Base-by-base conservation (phyloP, 1,140 invertebrate genomes). In the Hylyphantes graminicola region DNA sequence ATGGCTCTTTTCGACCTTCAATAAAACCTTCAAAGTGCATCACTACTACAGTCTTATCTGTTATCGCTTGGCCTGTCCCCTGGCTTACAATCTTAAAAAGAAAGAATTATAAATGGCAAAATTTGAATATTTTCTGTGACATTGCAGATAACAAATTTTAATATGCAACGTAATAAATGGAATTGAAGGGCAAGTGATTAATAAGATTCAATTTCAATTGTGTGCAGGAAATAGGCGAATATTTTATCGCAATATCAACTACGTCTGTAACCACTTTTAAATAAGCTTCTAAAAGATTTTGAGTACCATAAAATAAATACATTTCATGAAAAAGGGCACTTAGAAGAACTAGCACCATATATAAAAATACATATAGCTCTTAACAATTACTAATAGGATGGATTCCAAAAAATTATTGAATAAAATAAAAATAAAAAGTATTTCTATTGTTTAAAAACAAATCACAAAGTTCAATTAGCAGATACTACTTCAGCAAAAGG, bases 1-100 rank as follows among this genome's bases (percentile, higher is more conserved):
- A 95, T 0, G 94, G 94, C 85, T 94, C 92, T 80, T 92, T 93
- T 19, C 91, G 88, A 73, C 92, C 92, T 87, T 95, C 94, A 76
- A 93, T 90, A 87, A 93, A 95, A 0, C 91, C 93, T 51, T 93
- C 91, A 87, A 95, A 95, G 87, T 95, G 92, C 13, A 94, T 87
- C 0, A 89, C 91, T 2, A 94, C 92, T 72, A 91, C 88, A 17
- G 91, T 89, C 85, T 92, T 90, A 0, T 87, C 61, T 2, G 93
- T 92, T 2, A 94, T 89, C 53, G 90, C 73, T 11, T 90, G 88
- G 2, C 93, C 93, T 67, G 91, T 88, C n/a, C 93, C 93, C 88
- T 88, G 79, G 57, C 87, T 88, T 85, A 72, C 88, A 64, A 89
- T 88, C 88, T 87, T 59, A 15, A 81, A n/a, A 67, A 79, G 67